Conservation (phyloP, 2,888 invertebrate genomes). For the Athalia cordata region DNA sequence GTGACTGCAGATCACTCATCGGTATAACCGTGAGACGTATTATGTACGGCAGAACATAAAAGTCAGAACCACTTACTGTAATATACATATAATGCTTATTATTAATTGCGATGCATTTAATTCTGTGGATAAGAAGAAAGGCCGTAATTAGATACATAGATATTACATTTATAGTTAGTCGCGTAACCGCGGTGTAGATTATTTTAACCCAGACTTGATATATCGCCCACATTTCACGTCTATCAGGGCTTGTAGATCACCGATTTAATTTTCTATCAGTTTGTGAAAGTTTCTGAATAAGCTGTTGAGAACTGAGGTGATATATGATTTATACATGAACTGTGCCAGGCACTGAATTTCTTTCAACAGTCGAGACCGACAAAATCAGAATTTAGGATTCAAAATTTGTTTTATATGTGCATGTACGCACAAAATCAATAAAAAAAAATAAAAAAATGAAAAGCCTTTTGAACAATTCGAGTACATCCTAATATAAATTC, state of each 20-base stretch:
- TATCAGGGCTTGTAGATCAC: conserved; percentile 29
- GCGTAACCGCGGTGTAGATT: conserved; percentile 7
- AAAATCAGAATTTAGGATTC: too few species aligned
- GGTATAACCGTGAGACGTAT: conserved; percentile 11
- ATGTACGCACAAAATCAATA: too few species aligned
- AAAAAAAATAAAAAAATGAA: too few species aligned
- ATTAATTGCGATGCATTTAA: conserved; percentile 36
- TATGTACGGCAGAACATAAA: conserved; percentile 20
- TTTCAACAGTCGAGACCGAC: too few species aligned
- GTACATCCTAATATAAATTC: background rate
- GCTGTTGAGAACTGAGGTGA: background rate
- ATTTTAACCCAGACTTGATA: conserved; percentile 23
- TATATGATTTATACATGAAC: background rate
- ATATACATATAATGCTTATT: conserved; percentile 16
- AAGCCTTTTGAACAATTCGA: too few species aligned
- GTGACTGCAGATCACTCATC: conserved; percentile 19
- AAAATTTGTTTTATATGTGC: too few species aligned
- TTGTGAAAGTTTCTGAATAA: conserved; percentile 23
- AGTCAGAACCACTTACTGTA: conserved; percentile 16
- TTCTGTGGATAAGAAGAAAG: conserved; percentile 33
- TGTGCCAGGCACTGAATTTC: too few species aligned
- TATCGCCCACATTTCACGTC: conserved; percentile 21
- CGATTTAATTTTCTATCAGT: conserved; percentile 8
- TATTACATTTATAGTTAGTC: background rate
- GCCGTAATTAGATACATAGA: background rate